Evolutionary conservation across 2,797 vertebrate species (phyloP).

Genomic region (Acanthopagrus latus): DNA sequence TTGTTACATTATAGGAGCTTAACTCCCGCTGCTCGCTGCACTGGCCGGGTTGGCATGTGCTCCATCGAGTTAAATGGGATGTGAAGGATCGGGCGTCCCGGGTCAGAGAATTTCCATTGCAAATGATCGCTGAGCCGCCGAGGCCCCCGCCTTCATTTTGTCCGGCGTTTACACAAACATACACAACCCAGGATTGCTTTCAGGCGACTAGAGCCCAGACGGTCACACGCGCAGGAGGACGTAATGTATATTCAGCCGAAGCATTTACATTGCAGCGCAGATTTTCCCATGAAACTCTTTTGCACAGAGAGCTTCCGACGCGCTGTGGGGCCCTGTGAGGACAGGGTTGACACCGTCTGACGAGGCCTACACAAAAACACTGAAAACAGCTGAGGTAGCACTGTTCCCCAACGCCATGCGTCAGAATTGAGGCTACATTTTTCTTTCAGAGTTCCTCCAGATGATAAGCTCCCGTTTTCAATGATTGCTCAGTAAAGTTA

Average conservation of each 20-base stretch:
- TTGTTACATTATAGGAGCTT: slow-evolving; percentile 62
- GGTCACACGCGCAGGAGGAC: slow-evolving; percentile 29
- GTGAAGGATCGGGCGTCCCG: slow-evolving; percentile 61
- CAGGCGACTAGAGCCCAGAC: slow-evolving; percentile 7
- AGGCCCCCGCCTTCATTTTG: slow-evolving; percentile 41
- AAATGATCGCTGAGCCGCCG: slow-evolving; percentile 57
- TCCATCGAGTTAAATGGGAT: slow-evolving; percentile 66
- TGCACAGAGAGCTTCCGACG: neutral
- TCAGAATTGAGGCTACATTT: neutral
- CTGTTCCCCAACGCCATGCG: too few species aligned
- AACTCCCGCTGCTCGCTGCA: slow-evolving; percentile 34
- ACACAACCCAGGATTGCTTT: slow-evolving; percentile 45
- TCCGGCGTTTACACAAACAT: slow-evolving; percentile 54
- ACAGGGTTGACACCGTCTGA: neutral
- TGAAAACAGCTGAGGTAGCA: neutral
- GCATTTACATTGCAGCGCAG: slow-evolving; percentile 24
- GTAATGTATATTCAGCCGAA: neutral
- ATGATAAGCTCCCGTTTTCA: neutral
- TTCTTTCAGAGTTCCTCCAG: neutral
- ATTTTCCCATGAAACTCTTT: slow-evolving; percentile 40
- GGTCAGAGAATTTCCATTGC: slow-evolving; percentile 73
- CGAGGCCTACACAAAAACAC: neutral
- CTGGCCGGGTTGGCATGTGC: slow-evolving; percentile 49
- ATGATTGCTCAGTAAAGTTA: neutral
- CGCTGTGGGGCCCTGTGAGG: neutral